Conservation (phyloP, 2,113 vertebrate genomes). For the Chrysochloris asiatica region DNA sequence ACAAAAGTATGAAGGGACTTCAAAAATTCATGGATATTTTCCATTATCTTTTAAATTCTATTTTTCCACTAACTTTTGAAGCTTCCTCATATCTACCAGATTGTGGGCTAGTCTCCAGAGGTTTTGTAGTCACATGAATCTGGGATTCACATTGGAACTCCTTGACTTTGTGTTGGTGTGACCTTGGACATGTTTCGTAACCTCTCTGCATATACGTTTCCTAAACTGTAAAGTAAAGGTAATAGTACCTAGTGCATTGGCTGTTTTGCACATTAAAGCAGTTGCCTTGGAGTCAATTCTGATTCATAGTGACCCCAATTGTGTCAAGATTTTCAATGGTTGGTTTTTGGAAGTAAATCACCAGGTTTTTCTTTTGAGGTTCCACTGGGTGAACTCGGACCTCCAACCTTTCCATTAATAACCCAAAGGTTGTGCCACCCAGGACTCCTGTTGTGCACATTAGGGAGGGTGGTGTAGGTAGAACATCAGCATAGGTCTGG, state of each 20-base stretch:
- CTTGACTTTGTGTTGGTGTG: neutral
- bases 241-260: rapidly evolving
- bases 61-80: too few species aligned
- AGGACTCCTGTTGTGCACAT: neutral
- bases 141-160: neutral
- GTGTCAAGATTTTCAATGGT: neutral
- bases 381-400: neutral
- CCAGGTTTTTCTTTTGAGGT: neutral
- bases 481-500: neutral
- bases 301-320: neutral
- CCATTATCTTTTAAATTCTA: too few species aligned
- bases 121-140: neutral
- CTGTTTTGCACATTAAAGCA: neutral
- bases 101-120: neutral
- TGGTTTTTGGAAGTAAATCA: neutral
- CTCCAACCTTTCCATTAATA: neutral
- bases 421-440: neutral
- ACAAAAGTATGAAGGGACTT: neutral
- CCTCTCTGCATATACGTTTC: neutral
- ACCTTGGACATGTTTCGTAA: neutral
- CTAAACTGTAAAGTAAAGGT: neutral
- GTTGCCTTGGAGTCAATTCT: neutral
- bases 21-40: too few species aligned
- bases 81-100: neutral
- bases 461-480: neutral